A percentile compares a stretch with the other conserved stretches of the same genome.
These are phyloP conservation scores for Gastrophryne carolinensis DNA, from an alignment of 2,797 vertebrate genomes.

Conservation along the genomic window DNA sequence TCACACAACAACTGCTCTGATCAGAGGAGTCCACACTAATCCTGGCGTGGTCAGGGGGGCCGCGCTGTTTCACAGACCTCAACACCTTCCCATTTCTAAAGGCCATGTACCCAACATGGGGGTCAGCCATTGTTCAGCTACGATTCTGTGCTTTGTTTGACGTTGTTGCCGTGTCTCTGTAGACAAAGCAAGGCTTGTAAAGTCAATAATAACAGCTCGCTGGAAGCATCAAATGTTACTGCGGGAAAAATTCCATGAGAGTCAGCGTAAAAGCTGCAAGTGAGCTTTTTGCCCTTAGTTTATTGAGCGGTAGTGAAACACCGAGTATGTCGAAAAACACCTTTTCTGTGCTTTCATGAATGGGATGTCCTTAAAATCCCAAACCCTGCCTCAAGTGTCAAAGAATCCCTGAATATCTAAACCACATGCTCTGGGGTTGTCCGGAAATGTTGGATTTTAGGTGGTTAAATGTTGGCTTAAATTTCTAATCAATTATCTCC, in stretches of 20 bases:
- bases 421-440: too few relatives aligned
- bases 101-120: not conserved
- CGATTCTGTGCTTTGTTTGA: not conserved
- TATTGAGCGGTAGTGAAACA: too few relatives aligned
- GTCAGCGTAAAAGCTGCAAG: not conserved
- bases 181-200: not conserved
- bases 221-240: not conserved
- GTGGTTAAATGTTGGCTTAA: too few relatives aligned
- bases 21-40: not conserved
- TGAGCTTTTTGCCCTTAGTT: not conserved
- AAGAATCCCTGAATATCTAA: too few relatives aligned
- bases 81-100: not conserved
- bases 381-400: too few relatives aligned
- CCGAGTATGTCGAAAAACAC: too few relatives aligned
- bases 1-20: not conserved
- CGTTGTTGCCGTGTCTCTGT: not conserved
- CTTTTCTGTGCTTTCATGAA: too few relatives aligned
- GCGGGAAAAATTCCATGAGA: not conserved
- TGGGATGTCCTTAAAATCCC: too few relatives aligned
- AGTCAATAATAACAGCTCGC: not conserved
- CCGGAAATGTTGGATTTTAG: too few relatives aligned
- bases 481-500: too few relatives aligned
- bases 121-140: not conserved
- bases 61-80: not conserved
- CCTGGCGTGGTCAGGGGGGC: conserved; percentile 1